Evolutionary conservation across 2,888 invertebrate genomes (phyloP), one percentile per base, ranked within the genome.

Genomic region (Ennomos quercinarius): DNA sequence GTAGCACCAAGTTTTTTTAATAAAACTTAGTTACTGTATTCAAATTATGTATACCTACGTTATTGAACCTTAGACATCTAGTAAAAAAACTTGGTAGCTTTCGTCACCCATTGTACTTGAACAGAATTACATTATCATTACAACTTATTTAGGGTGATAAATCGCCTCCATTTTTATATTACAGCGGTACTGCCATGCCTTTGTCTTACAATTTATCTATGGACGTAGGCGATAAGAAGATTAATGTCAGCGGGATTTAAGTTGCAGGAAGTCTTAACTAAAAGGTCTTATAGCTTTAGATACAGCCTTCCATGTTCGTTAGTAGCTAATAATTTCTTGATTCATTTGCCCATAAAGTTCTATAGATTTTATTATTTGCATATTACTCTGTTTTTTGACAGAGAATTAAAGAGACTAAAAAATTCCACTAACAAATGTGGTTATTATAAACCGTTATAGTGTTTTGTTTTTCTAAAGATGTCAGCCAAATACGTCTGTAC

Each of bases 101-200:
- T 59, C 53, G 54, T 58, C 58, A 46, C 43, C 52, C 68, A 44
- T 49, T 44, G 54, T 49, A 41, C 44, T 54, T 38, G 41, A 71
- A 64, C 61, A 69, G 63, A 27, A 72, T 74, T 70, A 77, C 67
- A 70, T 67, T 75, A 71, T 74, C 73, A 73, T 73, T 73, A 74
- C 63, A 66, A 66, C 64, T 69, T 66, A 65, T 56, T 67, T 61
- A 64, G 53, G 54, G 56, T 70, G 68, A 77, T 75, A 70, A 69
- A 66, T 77, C 66, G 60, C 13, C 17, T 46, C 34, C 11, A 56
- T 54, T 60, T 61, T 61, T 57, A 56, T 63, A 54, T n/a, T 43
- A 47, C 52, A 52, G 41, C 44, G 45, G 12, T 59, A 56, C 44
- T 36, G 56, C 56, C 59, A 61, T 55, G 51, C 41, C 48, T 66